Evolutionary conservation across 2,113 vertebrate genomes (phyloP).

Genomic region (Ornithorhynchus anatinus): DNA sequence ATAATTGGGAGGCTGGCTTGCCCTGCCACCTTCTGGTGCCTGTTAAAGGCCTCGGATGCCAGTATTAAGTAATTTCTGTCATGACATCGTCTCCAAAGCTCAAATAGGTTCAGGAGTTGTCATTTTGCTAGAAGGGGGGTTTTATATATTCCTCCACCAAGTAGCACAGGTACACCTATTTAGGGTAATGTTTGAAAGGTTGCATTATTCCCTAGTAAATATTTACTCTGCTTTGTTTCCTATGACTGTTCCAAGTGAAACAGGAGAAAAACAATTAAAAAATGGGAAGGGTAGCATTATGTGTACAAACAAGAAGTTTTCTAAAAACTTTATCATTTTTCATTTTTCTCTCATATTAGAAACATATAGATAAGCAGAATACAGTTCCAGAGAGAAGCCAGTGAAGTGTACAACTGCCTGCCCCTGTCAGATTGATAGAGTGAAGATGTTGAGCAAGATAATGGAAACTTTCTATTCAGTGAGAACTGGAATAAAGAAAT

Average conservation of each 20-base stretch:
- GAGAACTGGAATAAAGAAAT: conserved; percentile 87
- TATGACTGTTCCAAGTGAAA: not conserved
- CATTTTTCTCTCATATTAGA: conserved; percentile 65
- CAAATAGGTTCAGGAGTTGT: too few species aligned
- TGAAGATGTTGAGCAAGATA: conserved; percentile 94
- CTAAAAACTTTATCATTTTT: conserved; percentile 63
- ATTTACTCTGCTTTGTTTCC: conserved; percentile 30
- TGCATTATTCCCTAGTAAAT: not conserved
- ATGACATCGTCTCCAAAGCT: too few species aligned
- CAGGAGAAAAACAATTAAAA: conserved; percentile 48
- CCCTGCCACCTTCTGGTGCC: too few species aligned
- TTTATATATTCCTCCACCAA: not conserved
- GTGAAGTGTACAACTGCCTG: conserved; percentile 78
- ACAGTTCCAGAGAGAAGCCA: conserved; percentile 73
- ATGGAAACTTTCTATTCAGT: conserved; percentile 95
- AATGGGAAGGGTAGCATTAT: conserved; percentile 26
- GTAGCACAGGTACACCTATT: not conserved
- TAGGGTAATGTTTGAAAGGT: not conserved
- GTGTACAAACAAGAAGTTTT: conserved; percentile 54
- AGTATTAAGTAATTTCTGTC: too few species aligned
- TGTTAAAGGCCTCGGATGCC: too few species aligned
- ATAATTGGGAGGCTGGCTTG: too few species aligned
- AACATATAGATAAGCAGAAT: conserved; percentile 67
- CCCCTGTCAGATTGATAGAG: conserved; percentile 94
- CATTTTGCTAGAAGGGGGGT: too few species aligned